These are phyloP conservation scores for Hydrolagus colliei DNA, from an alignment of 2,797 vertebrate species.

Conservation along the genomic window DNA sequence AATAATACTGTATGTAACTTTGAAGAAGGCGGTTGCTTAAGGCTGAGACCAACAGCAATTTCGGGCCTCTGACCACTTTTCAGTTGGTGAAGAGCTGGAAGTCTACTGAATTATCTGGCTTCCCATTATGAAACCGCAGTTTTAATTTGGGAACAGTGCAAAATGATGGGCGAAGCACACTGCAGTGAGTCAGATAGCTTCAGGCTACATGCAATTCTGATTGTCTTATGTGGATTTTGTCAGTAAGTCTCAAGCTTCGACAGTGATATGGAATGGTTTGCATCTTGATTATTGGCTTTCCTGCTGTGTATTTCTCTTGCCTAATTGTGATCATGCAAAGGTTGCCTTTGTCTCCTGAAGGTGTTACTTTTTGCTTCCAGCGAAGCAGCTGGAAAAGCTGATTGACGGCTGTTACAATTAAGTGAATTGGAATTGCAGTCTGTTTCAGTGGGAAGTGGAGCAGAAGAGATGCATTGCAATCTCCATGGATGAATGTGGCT, in stretches of 20 bases:
- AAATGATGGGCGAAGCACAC: neutral
- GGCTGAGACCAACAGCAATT: too few relatives aligned
- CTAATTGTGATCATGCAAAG: neutral
- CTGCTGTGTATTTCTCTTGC: neutral
- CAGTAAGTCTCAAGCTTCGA: neutral
- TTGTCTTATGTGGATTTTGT: too few relatives aligned
- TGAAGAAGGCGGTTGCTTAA: too few relatives aligned
- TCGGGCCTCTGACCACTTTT: too few relatives aligned
- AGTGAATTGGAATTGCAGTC: neutral
- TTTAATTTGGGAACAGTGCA: neutral
- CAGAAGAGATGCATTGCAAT: neutral
- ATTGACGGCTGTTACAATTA: conserved; percentile 23
- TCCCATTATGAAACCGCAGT: neutral
- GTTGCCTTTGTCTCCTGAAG: neutral
- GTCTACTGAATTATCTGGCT: too few relatives aligned
- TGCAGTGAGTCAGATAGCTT: neutral
- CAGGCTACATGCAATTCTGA: neutral
- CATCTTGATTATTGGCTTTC: neutral
- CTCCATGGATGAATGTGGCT: neutral
- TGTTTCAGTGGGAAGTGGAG: neutral
- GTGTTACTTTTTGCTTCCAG: conserved; percentile 12
- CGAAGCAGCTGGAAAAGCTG: neutral
- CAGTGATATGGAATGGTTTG: neutral
- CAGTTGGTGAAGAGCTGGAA: too few relatives aligned
- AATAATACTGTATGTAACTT: too few relatives aligned